Percentiles rank a stretch among this genome's conserved stretches.
These are phyloP conservation scores for Dicentrarchus labrax DNA, from an alignment of 2,113 vertebrate species.

Conservation along the genomic window DNA sequence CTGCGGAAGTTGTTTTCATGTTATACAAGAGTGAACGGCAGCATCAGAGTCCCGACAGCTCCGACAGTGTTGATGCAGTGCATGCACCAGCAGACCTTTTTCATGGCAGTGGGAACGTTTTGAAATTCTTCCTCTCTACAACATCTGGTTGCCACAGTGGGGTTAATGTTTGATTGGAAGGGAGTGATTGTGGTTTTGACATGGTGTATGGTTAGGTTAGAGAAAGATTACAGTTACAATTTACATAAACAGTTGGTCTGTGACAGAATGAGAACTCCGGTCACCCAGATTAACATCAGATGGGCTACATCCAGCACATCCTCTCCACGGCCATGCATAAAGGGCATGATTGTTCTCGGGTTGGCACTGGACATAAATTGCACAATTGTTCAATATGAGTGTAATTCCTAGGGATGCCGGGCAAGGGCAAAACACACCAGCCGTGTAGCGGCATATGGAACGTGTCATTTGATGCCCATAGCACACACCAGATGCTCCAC, in stretches of 20 bases:
- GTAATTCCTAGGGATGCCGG: not conserved
- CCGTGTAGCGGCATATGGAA: conserved; percentile 1
- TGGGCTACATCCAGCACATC: no score
- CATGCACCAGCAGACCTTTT: not conserved
- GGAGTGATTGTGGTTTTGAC: not conserved
- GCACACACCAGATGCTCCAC: conserved; percentile 13
- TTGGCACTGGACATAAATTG: not conserved
- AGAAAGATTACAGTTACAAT: not conserved
- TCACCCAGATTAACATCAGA: not conserved
- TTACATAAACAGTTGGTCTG: not conserved
- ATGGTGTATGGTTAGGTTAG: not conserved
- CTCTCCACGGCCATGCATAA: not conserved
- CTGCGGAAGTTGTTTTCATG: not conserved
- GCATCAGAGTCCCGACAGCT: conserved; percentile 17
- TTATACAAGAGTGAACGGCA: not conserved
- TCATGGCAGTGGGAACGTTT: not conserved
- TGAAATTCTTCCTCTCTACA: not conserved
- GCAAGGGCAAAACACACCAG: not conserved
- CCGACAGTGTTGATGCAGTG: not conserved
- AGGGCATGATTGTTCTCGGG: not conserved
- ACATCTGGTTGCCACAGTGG: not conserved
- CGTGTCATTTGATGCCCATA: not conserved
- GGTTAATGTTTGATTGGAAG: not conserved
- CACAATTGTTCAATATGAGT: not conserved
- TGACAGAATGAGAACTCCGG: not conserved